phyloP scores from a whole-genome alignment of 2,888 invertebrate genomes.

The Zelleria hepariella region DNA sequence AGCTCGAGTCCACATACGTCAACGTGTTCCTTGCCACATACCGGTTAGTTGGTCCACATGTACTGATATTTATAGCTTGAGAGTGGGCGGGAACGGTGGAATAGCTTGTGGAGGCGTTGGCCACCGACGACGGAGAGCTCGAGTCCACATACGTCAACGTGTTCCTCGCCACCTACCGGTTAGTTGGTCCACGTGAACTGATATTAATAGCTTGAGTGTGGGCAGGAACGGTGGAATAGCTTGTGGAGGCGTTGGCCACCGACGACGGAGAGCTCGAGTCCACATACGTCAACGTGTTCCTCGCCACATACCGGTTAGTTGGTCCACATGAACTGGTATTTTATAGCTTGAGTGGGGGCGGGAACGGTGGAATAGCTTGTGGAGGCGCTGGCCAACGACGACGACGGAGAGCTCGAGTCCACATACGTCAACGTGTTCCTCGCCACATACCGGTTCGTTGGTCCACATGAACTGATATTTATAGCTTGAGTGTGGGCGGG shows the following conservation, averaged over 20 bases:
- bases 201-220: slow-evolving; percentile 81
- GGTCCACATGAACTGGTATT: slow-evolving; percentile 4
- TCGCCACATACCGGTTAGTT: slow-evolving; percentile 93
- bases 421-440: slow-evolving; percentile 98
- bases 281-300: slow-evolving; percentile 97
- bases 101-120: slow-evolving; percentile 92
- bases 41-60: slow-evolving; percentile 88
- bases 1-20: slow-evolving; percentile 97
- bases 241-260: slow-evolving; percentile 94
- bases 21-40: slow-evolving; percentile 97
- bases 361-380: slow-evolving; percentile 95
- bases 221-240: slow-evolving; percentile 93
- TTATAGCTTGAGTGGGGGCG: slow-evolving; percentile 79
- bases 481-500: slow-evolving; percentile 99
- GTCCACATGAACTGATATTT: too few relatives aligned
- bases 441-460: slow-evolving; percentile 91
- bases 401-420: slow-evolving; percentile 96
- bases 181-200: too few relatives aligned
- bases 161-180: slow-evolving; percentile 94
- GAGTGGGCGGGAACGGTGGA: slow-evolving; percentile 97
- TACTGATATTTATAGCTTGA: too few relatives aligned
- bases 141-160: slow-evolving; percentile 99
- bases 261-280: slow-evolving; percentile 97
- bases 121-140: slow-evolving; percentile 94
- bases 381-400: slow-evolving; percentile 93